Evolutionary conservation across 2,888 invertebrate genomes (phyloP).

Genomic region (Erebia palarica): DNA sequence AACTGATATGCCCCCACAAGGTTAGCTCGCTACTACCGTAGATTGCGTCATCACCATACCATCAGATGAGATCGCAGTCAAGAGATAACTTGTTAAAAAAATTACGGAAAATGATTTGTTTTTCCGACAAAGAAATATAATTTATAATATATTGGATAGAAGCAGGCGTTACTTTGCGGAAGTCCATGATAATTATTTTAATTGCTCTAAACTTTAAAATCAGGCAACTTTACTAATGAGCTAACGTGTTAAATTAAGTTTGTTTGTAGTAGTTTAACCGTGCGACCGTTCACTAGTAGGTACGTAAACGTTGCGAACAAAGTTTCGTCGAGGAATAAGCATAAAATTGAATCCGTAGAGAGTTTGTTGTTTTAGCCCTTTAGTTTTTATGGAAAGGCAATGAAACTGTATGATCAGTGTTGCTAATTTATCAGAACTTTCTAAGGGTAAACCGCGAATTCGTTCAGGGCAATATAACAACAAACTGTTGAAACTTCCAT

Average conservation of each 20-base stretch:
- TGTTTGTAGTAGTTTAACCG: background rate
- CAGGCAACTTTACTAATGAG: background rate
- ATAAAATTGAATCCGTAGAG: constrained; percentile 12
- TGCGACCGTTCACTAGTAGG: no score
- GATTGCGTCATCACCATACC: no score
- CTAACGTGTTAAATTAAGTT: background rate
- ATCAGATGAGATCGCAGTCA: no score
- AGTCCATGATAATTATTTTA: no score
- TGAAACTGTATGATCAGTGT: constrained; percentile 6
- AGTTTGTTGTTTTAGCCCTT: constrained; percentile 11
- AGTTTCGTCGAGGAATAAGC: constrained; percentile 12
- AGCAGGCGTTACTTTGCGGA: no score
- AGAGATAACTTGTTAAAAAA: no score
- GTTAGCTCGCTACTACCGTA: no score
- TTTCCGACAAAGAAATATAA: no score
- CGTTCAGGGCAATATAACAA: background rate
- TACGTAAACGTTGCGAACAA: constrained; percentile 2
- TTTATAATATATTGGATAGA: no score
- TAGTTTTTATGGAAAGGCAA: constrained; percentile 2
- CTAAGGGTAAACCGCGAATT: background rate
- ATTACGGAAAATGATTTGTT: no score
- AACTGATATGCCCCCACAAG: no score
- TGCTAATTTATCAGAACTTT: constrained; percentile 11
- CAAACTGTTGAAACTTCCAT: background rate
- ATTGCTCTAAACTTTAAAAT: background rate